Evolutionary conservation across 1,140 invertebrate species (phyloP).

Genomic region (Drosophila carrolli): DNA sequence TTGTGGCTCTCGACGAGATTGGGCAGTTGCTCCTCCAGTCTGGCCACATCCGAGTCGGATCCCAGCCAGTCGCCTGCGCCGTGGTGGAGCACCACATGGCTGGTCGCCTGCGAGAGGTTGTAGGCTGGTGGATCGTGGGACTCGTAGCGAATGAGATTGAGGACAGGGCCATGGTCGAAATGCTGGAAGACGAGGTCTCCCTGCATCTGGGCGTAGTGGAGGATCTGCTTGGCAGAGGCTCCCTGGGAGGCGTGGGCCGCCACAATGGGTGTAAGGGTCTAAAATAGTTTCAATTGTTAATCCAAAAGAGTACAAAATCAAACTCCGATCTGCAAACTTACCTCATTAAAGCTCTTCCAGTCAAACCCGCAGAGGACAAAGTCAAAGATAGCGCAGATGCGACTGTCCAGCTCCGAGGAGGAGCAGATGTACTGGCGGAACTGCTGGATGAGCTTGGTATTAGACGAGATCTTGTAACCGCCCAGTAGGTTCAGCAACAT

Average conservation of each 20-base stretch:
- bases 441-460: slow-evolving; percentile 31
- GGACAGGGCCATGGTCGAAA: slow-evolving; percentile 27
- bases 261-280: slow-evolving; percentile 50
- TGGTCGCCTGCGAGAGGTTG: slow-evolving; percentile 24
- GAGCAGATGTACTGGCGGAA: slow-evolving; percentile 48
- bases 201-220: slow-evolving; percentile 53
- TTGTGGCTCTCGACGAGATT: slow-evolving; percentile 35
- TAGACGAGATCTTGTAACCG: slow-evolving; percentile 25
- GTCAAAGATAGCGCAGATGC: slow-evolving; percentile 53
- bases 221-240: slow-evolving; percentile 33
- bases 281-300: background rate
- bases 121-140: slow-evolving; percentile 11
- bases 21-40: slow-evolving; percentile 11
- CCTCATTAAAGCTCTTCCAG: slow-evolving; percentile 48
- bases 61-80: slow-evolving; percentile 44
- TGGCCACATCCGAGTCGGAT: slow-evolving; percentile 11
- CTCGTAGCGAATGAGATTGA: slow-evolving; percentile 24
- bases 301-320: background rate
- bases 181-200: slow-evolving; percentile 4
- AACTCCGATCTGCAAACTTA: background rate
- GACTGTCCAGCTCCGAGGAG: background rate
- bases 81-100: slow-evolving; percentile 46
- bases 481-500: slow-evolving; percentile 43
- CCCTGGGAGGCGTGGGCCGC: slow-evolving; percentile 50
- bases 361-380: slow-evolving; percentile 56